phyloP scores from a whole-genome alignment of 1,140 invertebrate genomes.

The Eciton burchellii region DNA sequence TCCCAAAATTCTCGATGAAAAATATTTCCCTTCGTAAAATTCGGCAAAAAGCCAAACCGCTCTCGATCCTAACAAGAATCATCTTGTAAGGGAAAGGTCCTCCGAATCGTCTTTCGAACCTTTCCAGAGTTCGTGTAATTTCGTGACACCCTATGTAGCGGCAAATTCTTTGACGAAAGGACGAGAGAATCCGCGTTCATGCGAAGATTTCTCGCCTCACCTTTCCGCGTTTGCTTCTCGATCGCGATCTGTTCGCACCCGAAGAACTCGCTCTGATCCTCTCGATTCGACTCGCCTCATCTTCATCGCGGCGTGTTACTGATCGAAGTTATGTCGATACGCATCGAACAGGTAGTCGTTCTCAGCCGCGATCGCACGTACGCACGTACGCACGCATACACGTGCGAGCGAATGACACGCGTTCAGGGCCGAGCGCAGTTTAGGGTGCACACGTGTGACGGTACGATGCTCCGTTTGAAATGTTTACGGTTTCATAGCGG shows the following conservation, averaged over 20 bases:
- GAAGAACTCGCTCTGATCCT: background rate
- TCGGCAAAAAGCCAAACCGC: background rate
- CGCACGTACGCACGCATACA: background rate
- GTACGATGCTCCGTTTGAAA: background rate
- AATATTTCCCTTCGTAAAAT: background rate
- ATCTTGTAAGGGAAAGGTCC: background rate
- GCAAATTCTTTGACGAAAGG: background rate
- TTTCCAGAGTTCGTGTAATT: background rate
- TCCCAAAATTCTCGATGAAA: background rate
- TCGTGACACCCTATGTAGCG: constrained; percentile 16
- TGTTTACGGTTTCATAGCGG: background rate
- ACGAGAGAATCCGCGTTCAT: constrained; percentile 16
- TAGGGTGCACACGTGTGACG: background rate
- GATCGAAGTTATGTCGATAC: background rate
- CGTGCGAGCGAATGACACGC: background rate
- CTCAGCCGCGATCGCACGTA: background rate
- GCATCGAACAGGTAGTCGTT: constrained; percentile 7
- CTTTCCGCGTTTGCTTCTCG: constrained; percentile 7
- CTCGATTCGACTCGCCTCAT: background rate
- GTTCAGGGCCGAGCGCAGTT: background rate
- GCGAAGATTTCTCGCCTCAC: background rate
- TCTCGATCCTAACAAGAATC: background rate
- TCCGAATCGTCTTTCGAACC: background rate
- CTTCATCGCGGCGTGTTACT: constrained; percentile 4
- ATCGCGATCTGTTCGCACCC: background rate